These are phyloP conservation scores for Synanthedon andrenaeformis DNA, from an alignment of 2,888 invertebrate species.

Conservation along the genomic window DNA sequence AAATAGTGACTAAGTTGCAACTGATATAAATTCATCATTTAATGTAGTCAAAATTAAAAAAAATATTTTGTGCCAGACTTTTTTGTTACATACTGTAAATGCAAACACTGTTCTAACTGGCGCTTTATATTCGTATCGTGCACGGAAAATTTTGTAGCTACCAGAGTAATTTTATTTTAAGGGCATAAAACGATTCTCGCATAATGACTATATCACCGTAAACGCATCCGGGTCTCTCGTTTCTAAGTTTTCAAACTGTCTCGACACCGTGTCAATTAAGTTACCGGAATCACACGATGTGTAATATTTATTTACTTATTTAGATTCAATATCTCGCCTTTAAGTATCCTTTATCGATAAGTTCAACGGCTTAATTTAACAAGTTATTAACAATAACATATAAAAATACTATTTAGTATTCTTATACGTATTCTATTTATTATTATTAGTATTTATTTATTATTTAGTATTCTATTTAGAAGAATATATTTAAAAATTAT, in stretches of 20 bases:
- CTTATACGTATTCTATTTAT: too few relatives aligned
- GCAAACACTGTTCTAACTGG: conserved; percentile 14
- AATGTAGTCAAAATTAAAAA: conserved; percentile 3
- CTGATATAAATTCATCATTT: too few relatives aligned
- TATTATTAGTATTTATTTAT: too few relatives aligned
- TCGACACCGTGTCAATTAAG: not conserved
- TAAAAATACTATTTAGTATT: too few relatives aligned
- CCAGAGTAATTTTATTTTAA: conserved; percentile 44
- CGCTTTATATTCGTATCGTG: conserved; percentile 33
- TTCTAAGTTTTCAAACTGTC: not conserved
- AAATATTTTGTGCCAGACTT: not conserved
- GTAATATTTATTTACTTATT: too few relatives aligned
- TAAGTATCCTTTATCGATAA: too few relatives aligned
- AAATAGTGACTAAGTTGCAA: too few relatives aligned
- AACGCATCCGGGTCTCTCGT: conserved; percentile 11
- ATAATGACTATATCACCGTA: conserved; percentile 42
- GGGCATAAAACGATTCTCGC: conserved; percentile 39
- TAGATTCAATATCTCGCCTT: too few relatives aligned
- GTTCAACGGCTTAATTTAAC: too few relatives aligned
- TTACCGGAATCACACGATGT: not conserved
- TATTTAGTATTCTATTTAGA: too few relatives aligned
- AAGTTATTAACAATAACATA: too few relatives aligned
- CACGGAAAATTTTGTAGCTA: conserved; percentile 11
- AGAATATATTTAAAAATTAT: too few relatives aligned
- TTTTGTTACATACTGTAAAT: not conserved